Evolutionary conservation across 2,888 invertebrate species (phyloP).

Genomic region (Ichneumon xanthorius): DNA sequence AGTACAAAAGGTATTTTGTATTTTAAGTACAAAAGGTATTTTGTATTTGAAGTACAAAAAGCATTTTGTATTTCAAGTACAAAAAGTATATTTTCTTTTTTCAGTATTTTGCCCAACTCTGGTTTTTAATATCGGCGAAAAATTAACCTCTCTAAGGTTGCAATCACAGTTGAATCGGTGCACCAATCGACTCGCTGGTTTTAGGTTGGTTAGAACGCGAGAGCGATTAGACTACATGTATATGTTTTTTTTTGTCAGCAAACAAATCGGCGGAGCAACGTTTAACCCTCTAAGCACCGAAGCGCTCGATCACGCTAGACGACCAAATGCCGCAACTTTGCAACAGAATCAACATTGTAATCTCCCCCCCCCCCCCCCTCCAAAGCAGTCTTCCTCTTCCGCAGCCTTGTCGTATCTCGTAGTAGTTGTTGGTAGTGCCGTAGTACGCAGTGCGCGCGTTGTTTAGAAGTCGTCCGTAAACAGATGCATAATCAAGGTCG

Average conservation of each 20-base stretch:
- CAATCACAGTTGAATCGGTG: no score
- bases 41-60: no score
- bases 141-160: no score
- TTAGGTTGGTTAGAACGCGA: neutral
- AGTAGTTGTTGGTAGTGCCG: neutral
- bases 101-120: no score
- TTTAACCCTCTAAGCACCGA: neutral
- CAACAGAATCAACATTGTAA: neutral
- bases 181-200: no score
- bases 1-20: no score
- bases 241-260: neutral
- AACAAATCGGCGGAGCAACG: neutral
- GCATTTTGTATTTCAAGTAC: no score
- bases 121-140: neutral
- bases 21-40: no score
- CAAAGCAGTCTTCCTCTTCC: neutral
- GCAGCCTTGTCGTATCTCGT: conserved; percentile 3
- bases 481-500: conserved; percentile 55
- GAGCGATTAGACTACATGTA: neutral
- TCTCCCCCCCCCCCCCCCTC: neutral
- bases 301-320: neutral
- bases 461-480: conserved; percentile 46
- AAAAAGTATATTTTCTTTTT: no score
- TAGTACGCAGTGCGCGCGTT: conserved; percentile 40
- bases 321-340: neutral